A percentile compares a stretch with the other conserved stretches of the same genome.
These are phyloP conservation scores for Chironomus riparius DNA, from an alignment of 2,888 invertebrate species.

Conservation along the genomic window DNA sequence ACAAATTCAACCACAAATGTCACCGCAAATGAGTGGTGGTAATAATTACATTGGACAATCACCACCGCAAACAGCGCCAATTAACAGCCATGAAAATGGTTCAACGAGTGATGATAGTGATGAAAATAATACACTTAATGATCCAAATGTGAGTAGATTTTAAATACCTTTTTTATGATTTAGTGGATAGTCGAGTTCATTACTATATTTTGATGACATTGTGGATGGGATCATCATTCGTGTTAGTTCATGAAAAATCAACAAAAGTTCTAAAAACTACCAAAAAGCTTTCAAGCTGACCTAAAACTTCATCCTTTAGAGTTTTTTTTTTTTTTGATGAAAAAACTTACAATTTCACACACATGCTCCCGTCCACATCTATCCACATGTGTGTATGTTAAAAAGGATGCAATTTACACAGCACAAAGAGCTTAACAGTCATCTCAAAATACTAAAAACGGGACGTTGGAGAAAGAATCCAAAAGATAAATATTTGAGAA, in stretches of 20 bases:
- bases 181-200: no score
- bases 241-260: no score
- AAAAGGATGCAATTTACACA: not conserved
- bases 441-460: not conserved
- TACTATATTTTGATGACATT: no score
- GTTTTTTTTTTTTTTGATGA: no score
- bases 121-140: conserved; percentile 62
- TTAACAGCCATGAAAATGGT: conserved; percentile 48
- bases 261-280: no score
- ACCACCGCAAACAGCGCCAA: conserved; percentile 53
- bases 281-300: no score
- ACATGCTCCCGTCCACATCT: not conserved
- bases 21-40: conserved; percentile 30
- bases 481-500: conserved; percentile 18
- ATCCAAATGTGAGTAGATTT: conserved; percentile 36
- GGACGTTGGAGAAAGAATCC: not conserved
- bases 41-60: conserved; percentile 41
- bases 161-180: not conserved
- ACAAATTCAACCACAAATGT: conserved; percentile 41
- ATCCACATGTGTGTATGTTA: not conserved
- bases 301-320: no score
- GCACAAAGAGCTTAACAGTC: not conserved
- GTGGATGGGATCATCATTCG: no score
- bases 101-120: conserved; percentile 83
- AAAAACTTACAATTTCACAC: not conserved